Conservation (phyloP, 2,113 vertebrate species). For the Atherinomorus stipes region DNA sequence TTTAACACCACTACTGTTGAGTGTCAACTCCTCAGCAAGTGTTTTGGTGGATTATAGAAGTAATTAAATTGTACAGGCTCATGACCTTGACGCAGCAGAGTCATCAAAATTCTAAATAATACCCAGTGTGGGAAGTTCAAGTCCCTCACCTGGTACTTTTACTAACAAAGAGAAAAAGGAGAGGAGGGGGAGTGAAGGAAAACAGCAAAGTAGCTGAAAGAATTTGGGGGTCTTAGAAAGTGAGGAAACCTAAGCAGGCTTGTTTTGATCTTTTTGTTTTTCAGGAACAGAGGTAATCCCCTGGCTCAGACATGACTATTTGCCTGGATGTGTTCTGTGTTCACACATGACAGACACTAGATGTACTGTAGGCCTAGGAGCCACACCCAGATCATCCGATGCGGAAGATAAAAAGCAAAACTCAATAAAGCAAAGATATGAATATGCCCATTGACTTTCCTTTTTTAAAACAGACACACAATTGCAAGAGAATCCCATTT, state of each 20-base stretch:
- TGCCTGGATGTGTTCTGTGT: slow-evolving; percentile 51
- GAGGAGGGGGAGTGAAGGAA: not conserved
- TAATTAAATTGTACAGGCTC: slow-evolving; percentile 24
- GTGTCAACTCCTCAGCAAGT: slow-evolving; percentile 29
- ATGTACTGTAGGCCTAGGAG: slow-evolving; percentile 19
- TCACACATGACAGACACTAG: slow-evolving; percentile 22
- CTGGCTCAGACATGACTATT: slow-evolving; percentile 69
- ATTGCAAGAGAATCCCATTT: slow-evolving; percentile 39
- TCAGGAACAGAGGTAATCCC: slow-evolving; percentile 52
- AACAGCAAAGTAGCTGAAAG: not conserved
- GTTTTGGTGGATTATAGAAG: slow-evolving; percentile 8
- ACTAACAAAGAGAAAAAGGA: not conserved
- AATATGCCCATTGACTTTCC: slow-evolving; percentile 11
- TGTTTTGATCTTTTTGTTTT: slow-evolving; percentile 32
- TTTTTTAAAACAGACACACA: slow-evolving; percentile 9
- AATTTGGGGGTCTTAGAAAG: not conserved
- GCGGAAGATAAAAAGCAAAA: slow-evolving; percentile 19
- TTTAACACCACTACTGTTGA: no score
- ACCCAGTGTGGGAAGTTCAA: slow-evolving; percentile 8
- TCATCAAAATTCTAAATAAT: not conserved
- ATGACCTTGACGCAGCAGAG: slow-evolving; percentile 7
- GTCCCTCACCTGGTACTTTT: not conserved
- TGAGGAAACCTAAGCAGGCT: slow-evolving; percentile 35
- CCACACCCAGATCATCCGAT: slow-evolving; percentile 13
- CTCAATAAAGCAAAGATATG: slow-evolving; percentile 21